Evolutionary conservation across 1,140 invertebrate species (phyloP).

Genomic region (Tetragnatha versicolor): DNA sequence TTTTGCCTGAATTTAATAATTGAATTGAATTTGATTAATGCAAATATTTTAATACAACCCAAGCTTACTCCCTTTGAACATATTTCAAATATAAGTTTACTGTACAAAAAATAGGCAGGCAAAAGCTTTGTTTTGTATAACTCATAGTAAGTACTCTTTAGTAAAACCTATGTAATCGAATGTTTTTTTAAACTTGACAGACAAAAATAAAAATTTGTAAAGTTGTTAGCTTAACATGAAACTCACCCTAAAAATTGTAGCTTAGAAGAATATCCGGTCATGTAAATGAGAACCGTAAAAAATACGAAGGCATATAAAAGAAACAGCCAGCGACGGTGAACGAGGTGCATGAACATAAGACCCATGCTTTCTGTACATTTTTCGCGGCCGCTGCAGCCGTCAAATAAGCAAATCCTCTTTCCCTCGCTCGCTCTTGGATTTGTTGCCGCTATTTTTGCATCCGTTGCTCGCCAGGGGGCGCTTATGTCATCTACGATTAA

Average conservation of each 20-base stretch:
- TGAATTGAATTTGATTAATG: too few relatives aligned
- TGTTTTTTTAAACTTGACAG: not conserved
- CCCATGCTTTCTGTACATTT: constrained; percentile 5
- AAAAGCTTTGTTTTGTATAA: too few relatives aligned
- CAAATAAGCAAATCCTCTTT: not conserved
- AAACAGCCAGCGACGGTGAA: not conserved
- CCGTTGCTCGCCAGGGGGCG: constrained; percentile 12
- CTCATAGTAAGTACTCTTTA: not conserved
- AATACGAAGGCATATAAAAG: not conserved
- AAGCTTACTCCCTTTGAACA: too few relatives aligned
- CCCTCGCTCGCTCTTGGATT: not conserved
- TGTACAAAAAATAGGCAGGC: too few relatives aligned
- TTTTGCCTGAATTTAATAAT: too few relatives aligned
- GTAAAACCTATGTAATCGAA: not conserved
- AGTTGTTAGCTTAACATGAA: not conserved
- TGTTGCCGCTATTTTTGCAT: not conserved
- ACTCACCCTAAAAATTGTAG: constrained; percentile 24
- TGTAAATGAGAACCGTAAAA: constrained; percentile 24
- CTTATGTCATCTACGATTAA: not conserved
- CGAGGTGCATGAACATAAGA: not conserved
- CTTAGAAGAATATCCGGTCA: constrained; percentile 9
- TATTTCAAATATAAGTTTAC: too few relatives aligned
- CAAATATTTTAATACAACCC: too few relatives aligned
- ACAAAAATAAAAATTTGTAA: not conserved
- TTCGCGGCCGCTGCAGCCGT: not conserved